Base-by-base conservation (phyloP, 1,140 invertebrate genomes). In the Goniozus legneri region DNA sequence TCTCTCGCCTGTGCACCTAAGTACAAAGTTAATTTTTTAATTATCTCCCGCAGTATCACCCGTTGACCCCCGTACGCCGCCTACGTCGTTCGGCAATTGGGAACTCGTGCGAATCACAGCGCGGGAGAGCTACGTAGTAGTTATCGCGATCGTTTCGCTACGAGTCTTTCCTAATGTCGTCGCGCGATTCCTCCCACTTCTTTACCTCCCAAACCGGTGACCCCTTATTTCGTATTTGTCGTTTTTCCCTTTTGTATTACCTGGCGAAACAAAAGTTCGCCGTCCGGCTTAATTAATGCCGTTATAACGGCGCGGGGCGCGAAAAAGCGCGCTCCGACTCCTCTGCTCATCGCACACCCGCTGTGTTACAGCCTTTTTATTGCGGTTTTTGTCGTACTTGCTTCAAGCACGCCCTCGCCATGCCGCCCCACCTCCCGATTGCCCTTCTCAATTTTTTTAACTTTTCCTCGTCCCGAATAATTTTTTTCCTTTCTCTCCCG, bases 1-100 rank as follows among this genome's bases (percentile, higher is more conserved):
- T n/a, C n/a, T n/a, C n/a, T 33, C 60, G 47, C 50, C 43, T 45
- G 52, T 56, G 40, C 41, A 58, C 52, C 63, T 65, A 65, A 65
- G 63, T 64, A 59, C 56, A 69, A 70, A 71, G 64, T 71, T 69
- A 56, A 69, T 71, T 73, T 69, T 71, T 70, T 70, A 72, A 70
- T 72, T 70, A 70, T 59, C 56, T 49, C 38, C 50, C 42, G 54
- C 60, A 55, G 56, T 60, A 46, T 64, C 53, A 47, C 43, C 34
- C 14, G 19, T 16, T 13, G 27, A 24, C 46, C 38, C 8, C 0
- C 37, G 38, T 18, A 24, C 20, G 14, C 8, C 12, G 22, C 20
- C 22, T 10, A 21, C 31, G 31, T 8, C n/a, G 18, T 31, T 20
- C 24, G 22, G 40, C 62, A 63, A 63, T 65, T 53, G 50, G 50